Evolutionary conservation across 2,888 invertebrate genomes (phyloP).

Genomic region (Aleiodes testaceus): DNA sequence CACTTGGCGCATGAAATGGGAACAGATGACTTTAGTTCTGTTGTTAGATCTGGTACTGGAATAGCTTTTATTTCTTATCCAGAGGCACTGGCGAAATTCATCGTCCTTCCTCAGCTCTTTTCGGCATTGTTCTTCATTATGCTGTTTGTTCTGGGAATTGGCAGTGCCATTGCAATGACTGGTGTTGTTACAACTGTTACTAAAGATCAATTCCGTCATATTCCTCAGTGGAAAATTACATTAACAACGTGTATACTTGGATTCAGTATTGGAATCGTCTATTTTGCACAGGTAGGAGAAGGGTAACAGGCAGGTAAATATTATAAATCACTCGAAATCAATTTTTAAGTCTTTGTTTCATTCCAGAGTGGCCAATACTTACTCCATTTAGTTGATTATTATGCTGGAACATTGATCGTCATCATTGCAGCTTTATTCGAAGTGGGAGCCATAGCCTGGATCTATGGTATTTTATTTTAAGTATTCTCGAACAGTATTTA

Average conservation of each 20-base stretch:
- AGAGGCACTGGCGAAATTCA: conserved; percentile 71
- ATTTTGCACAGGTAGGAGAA: conserved; percentile 84
- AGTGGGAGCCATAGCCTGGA: conserved; percentile 72
- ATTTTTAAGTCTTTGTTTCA: conserved; percentile 59
- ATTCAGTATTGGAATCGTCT: conserved; percentile 80
- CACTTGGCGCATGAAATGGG: conserved; percentile 82
- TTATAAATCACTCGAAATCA: too few relatives aligned
- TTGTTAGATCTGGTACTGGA: conserved; percentile 85
- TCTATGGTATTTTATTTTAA: conserved; percentile 63
- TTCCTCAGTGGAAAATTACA: conserved; percentile 78
- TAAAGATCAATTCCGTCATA: conserved; percentile 79
- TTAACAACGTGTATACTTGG: conserved; percentile 75
- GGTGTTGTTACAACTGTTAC: conserved; percentile 81
- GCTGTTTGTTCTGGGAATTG: conserved; percentile 85
- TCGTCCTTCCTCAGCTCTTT: conserved; percentile 77
- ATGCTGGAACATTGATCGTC: conserved; percentile 71
- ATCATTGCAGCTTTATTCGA: conserved; percentile 72
- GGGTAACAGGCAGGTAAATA: too few relatives aligned
- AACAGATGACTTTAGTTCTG: conserved; percentile 77
- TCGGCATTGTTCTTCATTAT: conserved; percentile 87
- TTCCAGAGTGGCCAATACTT: conserved; percentile 72
- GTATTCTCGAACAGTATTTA: too few relatives aligned
- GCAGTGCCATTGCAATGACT: conserved; percentile 82
- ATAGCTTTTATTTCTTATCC: conserved; percentile 91
- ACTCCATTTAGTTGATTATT: conserved; percentile 72